These are phyloP conservation scores for Rhinichthys osculus DNA, from an alignment of 2,797 vertebrate genomes.

Conservation along the genomic window DNA sequence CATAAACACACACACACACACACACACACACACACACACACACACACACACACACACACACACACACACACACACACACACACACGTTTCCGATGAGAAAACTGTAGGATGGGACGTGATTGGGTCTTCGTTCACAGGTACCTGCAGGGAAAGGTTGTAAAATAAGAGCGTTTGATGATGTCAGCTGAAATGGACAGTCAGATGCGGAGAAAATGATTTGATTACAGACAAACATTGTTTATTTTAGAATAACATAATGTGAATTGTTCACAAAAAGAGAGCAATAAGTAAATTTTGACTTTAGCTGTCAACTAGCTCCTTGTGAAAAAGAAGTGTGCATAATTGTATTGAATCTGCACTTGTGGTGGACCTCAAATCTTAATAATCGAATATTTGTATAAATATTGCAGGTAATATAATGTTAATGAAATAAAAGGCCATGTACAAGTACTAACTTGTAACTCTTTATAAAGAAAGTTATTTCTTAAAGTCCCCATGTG, in stretches of 20 bases:
- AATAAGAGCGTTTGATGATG: not conserved
- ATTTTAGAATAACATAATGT: not conserved
- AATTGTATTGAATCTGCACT: not conserved
- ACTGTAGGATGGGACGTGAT: not conserved
- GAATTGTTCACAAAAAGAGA: not conserved
- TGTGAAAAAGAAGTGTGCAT: not conserved
- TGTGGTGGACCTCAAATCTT: not conserved
- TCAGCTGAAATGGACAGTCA: not conserved
- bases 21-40: conserved; percentile 18
- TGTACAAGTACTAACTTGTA: not conserved
- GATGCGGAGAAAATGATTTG: not conserved
- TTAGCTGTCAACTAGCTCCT: not conserved
- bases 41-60: conserved; percentile 48
- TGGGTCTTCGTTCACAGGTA: not conserved
- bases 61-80: conserved; percentile 40
- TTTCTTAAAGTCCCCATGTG: too few relatives aligned
- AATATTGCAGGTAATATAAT: not conserved
- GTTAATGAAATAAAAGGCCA: not conserved
- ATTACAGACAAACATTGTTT: not conserved
- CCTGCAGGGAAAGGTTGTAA: not conserved
- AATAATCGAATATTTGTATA: not conserved
- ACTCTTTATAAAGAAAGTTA: too few relatives aligned
- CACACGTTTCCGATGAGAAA: not conserved
- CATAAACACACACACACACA: conserved; percentile 50
- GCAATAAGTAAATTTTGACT: not conserved